Conservation (phyloP, 2,113 vertebrate genomes). For the Gavia stellata region DNA sequence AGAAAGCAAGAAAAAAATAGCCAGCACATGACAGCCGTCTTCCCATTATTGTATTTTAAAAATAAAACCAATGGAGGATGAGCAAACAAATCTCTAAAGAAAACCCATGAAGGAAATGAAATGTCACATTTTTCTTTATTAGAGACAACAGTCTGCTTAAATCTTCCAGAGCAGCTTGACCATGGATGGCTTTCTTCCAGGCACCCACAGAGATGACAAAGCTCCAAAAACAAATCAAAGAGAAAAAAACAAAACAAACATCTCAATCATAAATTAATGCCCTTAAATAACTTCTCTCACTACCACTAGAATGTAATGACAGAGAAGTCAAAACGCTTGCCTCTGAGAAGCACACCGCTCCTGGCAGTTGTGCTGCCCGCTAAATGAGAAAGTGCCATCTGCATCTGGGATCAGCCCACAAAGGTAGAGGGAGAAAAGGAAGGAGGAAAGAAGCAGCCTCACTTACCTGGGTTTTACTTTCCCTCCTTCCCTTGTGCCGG, state of each 20-base stretch:
- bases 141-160: neutral
- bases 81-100: neutral
- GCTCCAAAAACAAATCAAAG: neutral
- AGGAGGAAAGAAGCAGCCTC: neutral
- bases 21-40: neutral
- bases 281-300: neutral
- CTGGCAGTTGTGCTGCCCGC: neutral
- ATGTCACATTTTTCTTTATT: slow-evolving; percentile 38
- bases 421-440: neutral
- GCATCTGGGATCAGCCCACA: neutral
- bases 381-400: neutral
- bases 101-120: neutral
- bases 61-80: neutral
- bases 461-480: neutral
- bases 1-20: neutral
- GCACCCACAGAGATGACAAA: neutral
- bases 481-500: neutral
- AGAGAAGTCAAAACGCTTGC: neutral
- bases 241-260: neutral
- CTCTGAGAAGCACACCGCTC: neutral
- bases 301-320: neutral
- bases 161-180: neutral
- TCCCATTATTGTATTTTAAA: neutral
- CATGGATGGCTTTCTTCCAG: neutral
- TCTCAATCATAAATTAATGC: slow-evolving; percentile 10